phyloP scores from a whole-genome alignment of 2,888 invertebrate genomes.

The Malthinus seriepunctatus region DNA sequence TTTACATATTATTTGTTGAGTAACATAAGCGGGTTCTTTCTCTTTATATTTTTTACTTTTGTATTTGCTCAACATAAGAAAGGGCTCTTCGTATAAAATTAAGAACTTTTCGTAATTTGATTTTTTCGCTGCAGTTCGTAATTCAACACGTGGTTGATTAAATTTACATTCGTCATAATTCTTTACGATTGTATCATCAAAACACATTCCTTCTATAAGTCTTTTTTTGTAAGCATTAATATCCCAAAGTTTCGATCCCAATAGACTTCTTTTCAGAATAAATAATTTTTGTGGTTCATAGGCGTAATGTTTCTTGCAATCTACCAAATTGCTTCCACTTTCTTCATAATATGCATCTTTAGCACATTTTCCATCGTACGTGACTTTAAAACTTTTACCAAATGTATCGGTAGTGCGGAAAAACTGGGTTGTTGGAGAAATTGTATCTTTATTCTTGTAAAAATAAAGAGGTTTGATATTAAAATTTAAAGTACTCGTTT shows the following conservation, averaged over 20 bases:
- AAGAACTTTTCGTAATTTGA: constrained; percentile 13
- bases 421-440: constrained; percentile 1
- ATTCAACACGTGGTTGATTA: background rate
- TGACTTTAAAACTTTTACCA: constrained; percentile 18
- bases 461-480: constrained; percentile 15
- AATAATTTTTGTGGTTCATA: constrained; percentile 20
- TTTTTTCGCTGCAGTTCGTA: background rate
- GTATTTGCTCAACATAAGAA: constrained; percentile 2
- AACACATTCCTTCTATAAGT: background rate
- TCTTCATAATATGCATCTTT: background rate
- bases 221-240: constrained; percentile 3
- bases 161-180: background rate
- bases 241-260: constrained; percentile 24
- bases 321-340: background rate
- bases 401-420: constrained; percentile 13
- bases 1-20: background rate
- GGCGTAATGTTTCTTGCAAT: constrained; percentile 11
- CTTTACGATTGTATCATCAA: background rate
- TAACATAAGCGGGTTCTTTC: background rate
- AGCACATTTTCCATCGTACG: constrained; percentile 19
- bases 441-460: background rate
- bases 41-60: background rate
- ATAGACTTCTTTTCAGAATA: constrained; percentile 14
- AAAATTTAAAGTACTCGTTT: constrained; percentile 7
- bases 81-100: constrained; percentile 8